Percentiles rank a stretch among this genome's conserved stretches.
Conservation (phyloP, 1,140 invertebrate species). For the Eumeta japonica region DNA sequence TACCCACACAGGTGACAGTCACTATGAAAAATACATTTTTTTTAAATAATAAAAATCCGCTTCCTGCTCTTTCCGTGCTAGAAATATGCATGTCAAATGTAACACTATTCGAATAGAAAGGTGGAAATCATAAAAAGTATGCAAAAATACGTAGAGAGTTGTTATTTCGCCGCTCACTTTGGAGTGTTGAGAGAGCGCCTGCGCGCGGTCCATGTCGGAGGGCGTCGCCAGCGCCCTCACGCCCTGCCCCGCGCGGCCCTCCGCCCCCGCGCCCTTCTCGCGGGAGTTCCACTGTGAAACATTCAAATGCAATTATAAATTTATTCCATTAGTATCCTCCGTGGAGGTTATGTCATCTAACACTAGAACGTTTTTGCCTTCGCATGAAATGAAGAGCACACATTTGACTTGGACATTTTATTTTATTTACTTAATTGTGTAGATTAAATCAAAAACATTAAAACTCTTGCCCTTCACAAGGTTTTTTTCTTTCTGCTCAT, state of each 20-base stretch:
- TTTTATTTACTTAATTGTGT: too few relatives aligned
- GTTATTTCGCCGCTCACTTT: conserved; percentile 58
- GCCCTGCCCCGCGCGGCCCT: conserved; percentile 34
- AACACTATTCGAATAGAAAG: background rate
- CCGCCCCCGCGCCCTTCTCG: conserved; percentile 20
- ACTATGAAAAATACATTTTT: background rate
- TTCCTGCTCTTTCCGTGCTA: too few relatives aligned
- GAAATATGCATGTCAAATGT: background rate
- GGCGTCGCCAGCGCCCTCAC: conserved; percentile 30
- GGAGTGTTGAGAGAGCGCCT: conserved; percentile 60
- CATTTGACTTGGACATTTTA: too few relatives aligned
- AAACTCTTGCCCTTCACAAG: too few relatives aligned
- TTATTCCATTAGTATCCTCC: too few relatives aligned
- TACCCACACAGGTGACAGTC: background rate
- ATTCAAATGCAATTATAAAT: too few relatives aligned
- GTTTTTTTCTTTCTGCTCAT: too few relatives aligned
- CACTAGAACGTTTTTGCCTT: too few relatives aligned
- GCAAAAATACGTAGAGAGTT: too few relatives aligned
- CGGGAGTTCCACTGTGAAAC: conserved; percentile 13
- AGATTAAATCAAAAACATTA: too few relatives aligned
- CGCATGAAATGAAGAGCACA: too few relatives aligned
- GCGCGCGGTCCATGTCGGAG: conserved; percentile 60
- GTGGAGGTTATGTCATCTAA: too few relatives aligned
- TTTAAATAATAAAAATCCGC: background rate
- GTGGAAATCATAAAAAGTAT: background rate